A percentile compares a stretch with the other conserved stretches of the same genome.
Conservation (phyloP, 2,797 vertebrate species). For the Nasua narica region DNA sequence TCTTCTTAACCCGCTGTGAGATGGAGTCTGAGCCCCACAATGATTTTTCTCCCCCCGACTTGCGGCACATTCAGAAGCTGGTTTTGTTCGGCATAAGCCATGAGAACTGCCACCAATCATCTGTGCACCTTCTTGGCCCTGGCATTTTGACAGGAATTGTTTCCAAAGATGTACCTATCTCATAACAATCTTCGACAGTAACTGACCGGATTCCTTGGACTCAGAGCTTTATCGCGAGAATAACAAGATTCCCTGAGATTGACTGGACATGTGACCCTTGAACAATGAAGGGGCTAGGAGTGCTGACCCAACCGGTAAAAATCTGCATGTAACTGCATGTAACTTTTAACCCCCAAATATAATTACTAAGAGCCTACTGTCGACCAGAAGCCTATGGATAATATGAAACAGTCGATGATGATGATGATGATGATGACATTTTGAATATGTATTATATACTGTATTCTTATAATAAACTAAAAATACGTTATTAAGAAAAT, state of each 20-base stretch:
- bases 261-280: neutral
- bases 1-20: neutral
- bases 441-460: neutral
- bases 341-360: neutral
- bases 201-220: neutral
- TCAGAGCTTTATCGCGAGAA: neutral
- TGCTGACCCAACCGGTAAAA: neutral
- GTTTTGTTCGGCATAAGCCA: neutral
- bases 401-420: neutral
- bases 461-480: neutral
- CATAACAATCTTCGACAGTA: neutral
- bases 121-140: neutral
- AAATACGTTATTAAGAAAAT: neutral
- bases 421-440: neutral
- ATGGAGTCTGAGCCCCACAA: accelerated
- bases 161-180: neutral
- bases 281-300: neutral
- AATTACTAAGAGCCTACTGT: neutral
- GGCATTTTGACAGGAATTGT: neutral
- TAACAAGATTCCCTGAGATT: neutral
- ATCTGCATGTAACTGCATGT: neutral
- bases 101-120: neutral
- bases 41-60: neutral
- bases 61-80: neutral
- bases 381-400: neutral